Evolutionary conservation across 2,113 vertebrate genomes (phyloP), one percentile per base, ranked within the genome.

Genomic region (Elaphurus davidianus): DNA sequence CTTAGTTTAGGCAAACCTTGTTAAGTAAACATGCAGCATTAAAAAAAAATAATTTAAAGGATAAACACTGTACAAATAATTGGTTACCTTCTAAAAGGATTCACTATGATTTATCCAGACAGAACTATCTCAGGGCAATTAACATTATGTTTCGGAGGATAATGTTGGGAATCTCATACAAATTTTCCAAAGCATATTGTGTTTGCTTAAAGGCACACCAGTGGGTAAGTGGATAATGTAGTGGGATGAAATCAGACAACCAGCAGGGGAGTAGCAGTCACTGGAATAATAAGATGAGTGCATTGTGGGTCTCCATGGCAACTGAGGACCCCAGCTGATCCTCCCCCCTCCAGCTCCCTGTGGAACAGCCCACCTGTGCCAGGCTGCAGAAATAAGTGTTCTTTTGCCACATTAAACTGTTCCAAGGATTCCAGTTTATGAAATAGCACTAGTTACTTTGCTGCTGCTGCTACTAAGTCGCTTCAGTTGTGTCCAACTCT

Each of bases 281-380:
- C 0, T 52, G 81, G 81, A 91, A 94, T 91, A 98, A 64, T 52
- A 55, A 94, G 90, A 91, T 15, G 33, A 92, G 76, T 36, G 89
- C 83, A 62, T 83, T 50, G 82, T 96, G 86, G 15, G 86, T 98
- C 95, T 97, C 97, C 85, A 93, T 17, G 78, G 96, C 78, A 98
- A 97, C 94, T 2, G 4, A 59, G 85, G 91, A 86, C 82, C 85
- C 85, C 92, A 94, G 95, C 95, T 95, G 91, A 94, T 90, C 91
- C 36, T 85, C 83, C 50, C 45, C 47, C 90, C 62, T 60, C 21
- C 43, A 76, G 91, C 78, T 52, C 10, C 1, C 0, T 14, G 67
- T 19, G 43, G n/a, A 97, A 87, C 43, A 92, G 55, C 81, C 94
- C 91, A 97, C 96, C 92, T 96, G 87, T 93, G 94, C 86, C 93